These are phyloP conservation scores for Nothocercus nigrocapillus DNA, from an alignment of 2,113 vertebrate genomes.

Conservation along the genomic window DNA sequence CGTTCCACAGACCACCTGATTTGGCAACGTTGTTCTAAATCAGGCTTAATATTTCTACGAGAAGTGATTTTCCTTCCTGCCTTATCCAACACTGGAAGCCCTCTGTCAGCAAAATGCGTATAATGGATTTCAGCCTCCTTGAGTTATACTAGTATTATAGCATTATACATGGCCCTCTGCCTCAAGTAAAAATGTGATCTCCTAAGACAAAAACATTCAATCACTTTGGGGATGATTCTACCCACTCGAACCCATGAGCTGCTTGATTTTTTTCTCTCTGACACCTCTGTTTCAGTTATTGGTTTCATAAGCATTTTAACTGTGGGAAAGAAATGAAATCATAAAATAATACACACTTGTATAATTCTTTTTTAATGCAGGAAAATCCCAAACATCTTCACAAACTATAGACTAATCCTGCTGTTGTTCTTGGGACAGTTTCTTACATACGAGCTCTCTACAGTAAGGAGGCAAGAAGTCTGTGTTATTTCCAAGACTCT, in stretches of 20 bases:
- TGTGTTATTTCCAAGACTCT: not conserved
- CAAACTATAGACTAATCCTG: not conserved
- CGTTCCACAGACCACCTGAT: not conserved
- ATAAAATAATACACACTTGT: not conserved
- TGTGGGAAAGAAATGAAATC: not conserved
- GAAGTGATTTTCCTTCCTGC: not conserved
- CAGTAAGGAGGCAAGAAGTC: not conserved
- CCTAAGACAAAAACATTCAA: constrained; percentile 5
- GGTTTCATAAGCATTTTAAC: not conserved
- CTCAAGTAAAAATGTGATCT: constrained; percentile 33
- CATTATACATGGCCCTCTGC: constrained; percentile 41
- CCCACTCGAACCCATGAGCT: not conserved
- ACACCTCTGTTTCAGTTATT: not conserved
- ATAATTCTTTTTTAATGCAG: not conserved
- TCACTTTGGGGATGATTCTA: not conserved
- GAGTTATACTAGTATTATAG: constrained; percentile 8
- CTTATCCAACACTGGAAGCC: not conserved
- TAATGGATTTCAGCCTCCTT: constrained; percentile 38
- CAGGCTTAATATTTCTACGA: not conserved
- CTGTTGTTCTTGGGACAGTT: not conserved
- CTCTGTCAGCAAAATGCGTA: not conserved
- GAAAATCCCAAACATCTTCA: not conserved
- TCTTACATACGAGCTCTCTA: not conserved
- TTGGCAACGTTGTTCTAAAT: not conserved
- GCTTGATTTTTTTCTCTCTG: not conserved